A percentile compares a stretch with the other conserved stretches of the same genome.
phyloP scores from a whole-genome alignment of 2,113 vertebrate species.

The Serinus canaria region DNA sequence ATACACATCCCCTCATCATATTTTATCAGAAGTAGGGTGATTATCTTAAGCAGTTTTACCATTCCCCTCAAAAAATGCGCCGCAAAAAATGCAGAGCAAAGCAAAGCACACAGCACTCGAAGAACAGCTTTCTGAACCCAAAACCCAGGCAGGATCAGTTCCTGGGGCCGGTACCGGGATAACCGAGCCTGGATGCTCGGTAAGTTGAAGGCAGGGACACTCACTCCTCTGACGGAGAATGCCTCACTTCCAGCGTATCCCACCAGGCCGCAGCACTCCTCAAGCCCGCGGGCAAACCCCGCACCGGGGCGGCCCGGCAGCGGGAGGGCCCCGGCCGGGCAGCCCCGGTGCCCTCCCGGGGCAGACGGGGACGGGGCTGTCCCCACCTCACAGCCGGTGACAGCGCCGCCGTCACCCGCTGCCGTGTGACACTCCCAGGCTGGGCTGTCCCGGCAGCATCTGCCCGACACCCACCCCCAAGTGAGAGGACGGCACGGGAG shows the following conservation, averaged over 20 bases:
- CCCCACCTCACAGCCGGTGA: accelerated
- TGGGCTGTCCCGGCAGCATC: not conserved
- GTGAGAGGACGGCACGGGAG: too few species aligned
- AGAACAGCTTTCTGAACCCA: not conserved
- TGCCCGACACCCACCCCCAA: not conserved
- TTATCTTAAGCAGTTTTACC: not conserved
- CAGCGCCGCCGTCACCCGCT: not conserved
- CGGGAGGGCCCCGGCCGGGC: not conserved
- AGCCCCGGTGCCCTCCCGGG: accelerated
- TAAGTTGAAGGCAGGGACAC: accelerated
- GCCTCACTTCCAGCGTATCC: not conserved
- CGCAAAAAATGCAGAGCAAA: not conserved
- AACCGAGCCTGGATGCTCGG: accelerated
- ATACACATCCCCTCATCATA: accelerated
- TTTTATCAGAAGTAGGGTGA: not conserved
- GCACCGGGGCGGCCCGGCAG: not conserved
- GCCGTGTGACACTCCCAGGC: not conserved
- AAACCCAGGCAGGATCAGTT: too few species aligned
- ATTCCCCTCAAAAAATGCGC: not conserved
- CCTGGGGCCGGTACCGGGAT: accelerated
- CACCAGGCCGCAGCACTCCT: not conserved
- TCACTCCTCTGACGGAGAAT: accelerated
- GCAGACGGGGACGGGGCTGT: not conserved
- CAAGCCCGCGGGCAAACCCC: not conserved
- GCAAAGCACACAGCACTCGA: not conserved